Percentiles rank a stretch among this genome's conserved stretches.
Evolutionary conservation across 2,113 vertebrate genomes (phyloP).

Genomic region (Hippocampus barbouri): DNA sequence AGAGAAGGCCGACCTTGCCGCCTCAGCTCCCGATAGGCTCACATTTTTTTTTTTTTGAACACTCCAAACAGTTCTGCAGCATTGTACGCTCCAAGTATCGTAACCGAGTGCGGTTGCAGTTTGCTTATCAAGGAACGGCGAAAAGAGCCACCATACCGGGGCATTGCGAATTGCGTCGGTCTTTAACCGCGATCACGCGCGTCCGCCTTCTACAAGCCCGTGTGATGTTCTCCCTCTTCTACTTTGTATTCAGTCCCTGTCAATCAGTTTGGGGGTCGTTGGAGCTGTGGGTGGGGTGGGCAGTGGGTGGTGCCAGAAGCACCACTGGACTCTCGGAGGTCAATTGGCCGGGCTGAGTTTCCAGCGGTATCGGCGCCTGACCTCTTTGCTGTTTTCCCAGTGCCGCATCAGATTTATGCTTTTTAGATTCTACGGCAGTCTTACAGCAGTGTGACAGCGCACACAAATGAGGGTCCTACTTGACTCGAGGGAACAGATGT

Average conservation of each 20-base stretch:
- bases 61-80: constrained; percentile 23
- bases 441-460: constrained; percentile 18
- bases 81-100: constrained; percentile 35
- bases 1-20: constrained; percentile 24
- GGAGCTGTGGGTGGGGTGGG: constrained; percentile 1
- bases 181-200: neutral
- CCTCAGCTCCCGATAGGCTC: constrained; percentile 17
- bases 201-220: neutral
- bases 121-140: neutral
- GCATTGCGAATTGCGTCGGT: constrained; percentile 15
- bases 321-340: neutral
- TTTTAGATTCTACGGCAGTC: constrained; percentile 17
- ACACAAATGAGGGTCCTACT: constrained; percentile 33
- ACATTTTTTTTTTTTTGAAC: constrained; percentile 10
- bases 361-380: constrained; percentile 20
- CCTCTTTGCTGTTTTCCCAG: constrained; percentile 20
- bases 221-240: neutral
- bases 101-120: constrained; percentile 28
- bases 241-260: constrained; percentile 47
- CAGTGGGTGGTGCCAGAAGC: constrained; percentile 22
- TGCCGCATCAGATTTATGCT: constrained; percentile 45
- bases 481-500: neutral
- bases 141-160: too few species aligned
- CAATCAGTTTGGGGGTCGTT: constrained; percentile 30
- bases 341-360: neutral